phyloP scores from a whole-genome alignment of 2,797 vertebrate species.

The Mormyrus proboscirostris region DNA sequence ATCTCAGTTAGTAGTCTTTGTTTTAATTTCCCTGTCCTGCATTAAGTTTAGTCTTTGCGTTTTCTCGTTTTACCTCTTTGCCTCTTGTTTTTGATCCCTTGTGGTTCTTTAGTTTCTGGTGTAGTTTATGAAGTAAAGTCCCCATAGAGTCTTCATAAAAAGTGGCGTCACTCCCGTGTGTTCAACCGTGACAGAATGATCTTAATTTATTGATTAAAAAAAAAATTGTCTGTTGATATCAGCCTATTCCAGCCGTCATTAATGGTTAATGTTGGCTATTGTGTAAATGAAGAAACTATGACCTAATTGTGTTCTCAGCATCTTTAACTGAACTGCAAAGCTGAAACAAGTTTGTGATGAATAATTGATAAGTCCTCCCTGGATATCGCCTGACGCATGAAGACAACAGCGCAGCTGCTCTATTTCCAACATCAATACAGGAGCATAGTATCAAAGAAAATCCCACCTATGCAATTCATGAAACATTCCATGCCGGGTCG shows the following conservation, averaged over 20 bases:
- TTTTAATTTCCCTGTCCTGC: neutral
- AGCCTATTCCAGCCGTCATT: neutral
- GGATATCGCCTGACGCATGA: conserved; percentile 14
- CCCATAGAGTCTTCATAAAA: neutral
- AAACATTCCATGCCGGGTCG: no score
- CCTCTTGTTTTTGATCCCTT: neutral
- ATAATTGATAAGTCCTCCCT: conserved; percentile 18
- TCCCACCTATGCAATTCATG: neutral
- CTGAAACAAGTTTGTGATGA: conserved; percentile 5
- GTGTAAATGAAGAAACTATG: neutral
- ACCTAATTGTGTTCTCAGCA: neutral
- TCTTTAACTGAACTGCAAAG: neutral
- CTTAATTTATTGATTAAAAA: neutral
- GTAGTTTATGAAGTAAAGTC: neutral
- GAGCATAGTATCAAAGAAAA: neutral
- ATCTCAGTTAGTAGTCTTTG: neutral
- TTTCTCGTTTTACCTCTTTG: neutral
- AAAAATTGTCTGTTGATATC: neutral
- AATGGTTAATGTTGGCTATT: neutral
- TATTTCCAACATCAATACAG: conserved; percentile 11
- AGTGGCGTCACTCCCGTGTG: neutral
- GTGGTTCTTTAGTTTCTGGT: neutral
- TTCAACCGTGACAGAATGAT: neutral
- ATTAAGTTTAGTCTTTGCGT: neutral
- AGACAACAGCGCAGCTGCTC: neutral